Evolutionary conservation across 53 echinoderm and acorn worm genomes (phyloP).

Genomic region (Zoroaster sp.): DNA sequence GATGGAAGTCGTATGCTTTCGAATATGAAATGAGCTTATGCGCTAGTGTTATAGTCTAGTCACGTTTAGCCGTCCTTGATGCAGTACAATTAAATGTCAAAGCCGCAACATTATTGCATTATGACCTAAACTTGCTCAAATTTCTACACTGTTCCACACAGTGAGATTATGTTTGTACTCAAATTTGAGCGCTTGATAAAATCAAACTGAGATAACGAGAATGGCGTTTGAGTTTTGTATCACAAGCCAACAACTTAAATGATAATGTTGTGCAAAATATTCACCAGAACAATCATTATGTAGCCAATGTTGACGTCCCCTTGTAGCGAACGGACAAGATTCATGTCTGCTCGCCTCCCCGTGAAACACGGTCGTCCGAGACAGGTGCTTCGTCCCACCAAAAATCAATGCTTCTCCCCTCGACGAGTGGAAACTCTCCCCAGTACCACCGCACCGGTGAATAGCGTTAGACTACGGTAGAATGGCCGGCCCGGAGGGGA

Average conservation of each 20-base stretch:
- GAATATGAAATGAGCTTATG: too few relatives aligned
- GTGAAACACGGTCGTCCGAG: conserved; percentile 36
- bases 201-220: too few relatives aligned
- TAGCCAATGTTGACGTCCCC: neutral
- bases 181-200: too few relatives aligned
- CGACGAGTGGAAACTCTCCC: neutral
- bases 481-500: conserved; percentile 28
- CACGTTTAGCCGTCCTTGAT: too few relatives aligned
- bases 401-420: conserved; percentile 40
- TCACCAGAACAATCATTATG: neutral
- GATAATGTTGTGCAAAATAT: neutral
- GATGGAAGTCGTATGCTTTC: too few relatives aligned
- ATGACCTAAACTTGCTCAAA: too few relatives aligned
- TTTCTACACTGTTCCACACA: too few relatives aligned
- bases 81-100: too few relatives aligned
- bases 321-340: conserved; percentile 45
- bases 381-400: conserved; percentile 50
- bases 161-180: too few relatives aligned
- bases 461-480: conserved; percentile 57
- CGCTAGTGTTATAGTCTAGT: too few relatives aligned
- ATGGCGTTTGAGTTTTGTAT: neutral
- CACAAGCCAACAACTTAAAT: neutral
- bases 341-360: conserved; percentile 44
- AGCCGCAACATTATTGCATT: too few relatives aligned
- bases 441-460: conserved; percentile 28